A percentile compares a stretch with the other conserved stretches of the same genome.
These are phyloP conservation scores for Tinamus major DNA, from an alignment of 2,797 vertebrate genomes.

Conservation along the genomic window DNA sequence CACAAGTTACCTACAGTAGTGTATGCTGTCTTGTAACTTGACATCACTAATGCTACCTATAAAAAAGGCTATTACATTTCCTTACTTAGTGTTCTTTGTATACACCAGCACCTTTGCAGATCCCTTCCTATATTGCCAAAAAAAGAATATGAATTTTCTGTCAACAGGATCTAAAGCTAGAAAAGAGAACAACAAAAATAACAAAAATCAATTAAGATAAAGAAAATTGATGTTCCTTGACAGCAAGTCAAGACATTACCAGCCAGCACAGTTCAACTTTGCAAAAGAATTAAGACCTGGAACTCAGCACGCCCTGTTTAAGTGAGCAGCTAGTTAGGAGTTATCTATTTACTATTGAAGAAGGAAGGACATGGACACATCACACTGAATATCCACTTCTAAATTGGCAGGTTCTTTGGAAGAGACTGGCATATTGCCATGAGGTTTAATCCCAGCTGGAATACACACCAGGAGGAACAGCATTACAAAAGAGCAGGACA, in stretches of 20 bases:
- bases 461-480: slow-evolving; percentile 15
- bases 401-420: slow-evolving; percentile 29
- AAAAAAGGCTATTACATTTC: background rate
- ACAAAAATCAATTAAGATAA: slow-evolving; percentile 46
- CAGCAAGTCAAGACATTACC: slow-evolving; percentile 37
- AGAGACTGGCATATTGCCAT: slow-evolving; percentile 36
- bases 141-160: slow-evolving; percentile 58
- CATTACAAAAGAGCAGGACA: background rate
- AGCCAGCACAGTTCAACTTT: background rate
- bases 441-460: background rate
- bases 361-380: slow-evolving; percentile 58
- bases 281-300: background rate
- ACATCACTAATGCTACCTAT: background rate
- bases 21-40: background rate
- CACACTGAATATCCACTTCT: background rate
- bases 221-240: slow-evolving; percentile 42
- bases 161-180: background rate
- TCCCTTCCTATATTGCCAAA: slow-evolving; percentile 34
- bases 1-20: background rate
- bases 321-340: slow-evolving; percentile 31
- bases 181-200: background rate
- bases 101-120: slow-evolving; percentile 44
- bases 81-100: background rate
- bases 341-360: slow-evolving; percentile 17
- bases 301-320: slow-evolving; percentile 29